These are phyloP conservation scores for Agrenia bidenticulata DNA, from an alignment of 2,888 invertebrate species.

Conservation along the genomic window DNA sequence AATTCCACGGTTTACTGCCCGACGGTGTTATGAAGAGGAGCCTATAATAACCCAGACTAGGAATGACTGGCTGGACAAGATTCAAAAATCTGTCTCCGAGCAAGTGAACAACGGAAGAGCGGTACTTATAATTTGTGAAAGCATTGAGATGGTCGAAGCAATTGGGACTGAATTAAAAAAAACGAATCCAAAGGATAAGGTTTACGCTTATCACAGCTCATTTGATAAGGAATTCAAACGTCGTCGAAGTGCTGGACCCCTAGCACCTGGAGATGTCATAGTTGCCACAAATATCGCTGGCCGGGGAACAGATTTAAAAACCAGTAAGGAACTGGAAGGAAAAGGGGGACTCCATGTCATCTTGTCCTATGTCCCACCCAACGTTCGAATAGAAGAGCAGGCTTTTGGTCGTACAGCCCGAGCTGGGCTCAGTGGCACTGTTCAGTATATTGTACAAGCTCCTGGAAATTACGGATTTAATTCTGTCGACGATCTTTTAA, in stretches of 20 bases:
- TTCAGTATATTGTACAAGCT: conserved; percentile 50
- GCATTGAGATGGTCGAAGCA: conserved; percentile 39
- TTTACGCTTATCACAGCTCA: background rate
- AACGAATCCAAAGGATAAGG: conserved; percentile 14
- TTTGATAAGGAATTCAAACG: conserved; percentile 1
- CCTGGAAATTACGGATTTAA: background rate
- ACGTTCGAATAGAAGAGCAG: conserved; percentile 56
- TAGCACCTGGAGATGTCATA: conserved; percentile 52
- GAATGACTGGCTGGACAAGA: no score
- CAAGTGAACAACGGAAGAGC: conserved; percentile 37
- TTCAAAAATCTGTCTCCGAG: no score
- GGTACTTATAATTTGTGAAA: conserved; percentile 54
- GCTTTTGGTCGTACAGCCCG: conserved; percentile 56
- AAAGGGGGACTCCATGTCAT: conserved; percentile 57
- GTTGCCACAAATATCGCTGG: conserved; percentile 57
- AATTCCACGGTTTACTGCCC: no score
- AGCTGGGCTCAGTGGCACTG: conserved; percentile 55
- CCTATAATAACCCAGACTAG: no score
- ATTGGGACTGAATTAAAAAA: conserved; percentile 27
- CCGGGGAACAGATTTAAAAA: conserved; percentile 56
- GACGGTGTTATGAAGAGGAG: no score
- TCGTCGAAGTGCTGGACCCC: background rate
- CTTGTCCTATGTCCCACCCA: conserved; percentile 56
- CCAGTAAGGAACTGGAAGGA: conserved; percentile 46
- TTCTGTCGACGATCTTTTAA: background rate